Evolutionary conservation across 2,113 vertebrate species (phyloP).

Genomic region (Hyla sarda): DNA sequence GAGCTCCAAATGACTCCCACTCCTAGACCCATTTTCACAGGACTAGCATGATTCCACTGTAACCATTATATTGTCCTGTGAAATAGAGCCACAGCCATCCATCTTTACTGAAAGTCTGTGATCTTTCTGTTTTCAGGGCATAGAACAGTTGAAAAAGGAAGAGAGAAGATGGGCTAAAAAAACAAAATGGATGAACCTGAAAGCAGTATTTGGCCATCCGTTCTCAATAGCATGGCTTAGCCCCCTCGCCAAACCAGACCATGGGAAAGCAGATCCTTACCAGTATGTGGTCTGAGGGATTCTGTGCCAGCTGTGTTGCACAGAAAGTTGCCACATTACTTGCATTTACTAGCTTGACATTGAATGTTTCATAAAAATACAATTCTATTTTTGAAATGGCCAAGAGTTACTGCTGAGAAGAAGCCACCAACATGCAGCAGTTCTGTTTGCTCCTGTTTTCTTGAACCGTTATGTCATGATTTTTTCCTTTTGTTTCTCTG

Average conservation of each 20-base stretch:
- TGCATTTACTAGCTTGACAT: slow-evolving; percentile 66
- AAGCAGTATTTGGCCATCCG: slow-evolving; percentile 96
- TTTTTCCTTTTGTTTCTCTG: slow-evolving; percentile 52
- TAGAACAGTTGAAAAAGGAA: slow-evolving; percentile 99
- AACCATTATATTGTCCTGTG: slow-evolving; percentile 30
- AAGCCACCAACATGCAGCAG: slow-evolving; percentile 68
- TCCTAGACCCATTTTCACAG: not conserved
- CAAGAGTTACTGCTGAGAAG: slow-evolving; percentile 63
- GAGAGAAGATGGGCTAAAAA: slow-evolving; percentile 97
- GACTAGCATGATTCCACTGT: not conserved
- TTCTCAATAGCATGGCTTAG: slow-evolving; percentile 96
- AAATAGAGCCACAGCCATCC: slow-evolving; percentile 56
- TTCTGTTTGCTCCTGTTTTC: slow-evolving; percentile 68
- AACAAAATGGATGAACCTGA: slow-evolving; percentile 99
- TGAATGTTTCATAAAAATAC: slow-evolving; percentile 70
- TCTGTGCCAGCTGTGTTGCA: slow-evolving; percentile 70
- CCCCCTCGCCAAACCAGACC: slow-evolving; percentile 91
- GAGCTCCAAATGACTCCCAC: not conserved
- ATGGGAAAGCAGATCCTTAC: slow-evolving; percentile 94
- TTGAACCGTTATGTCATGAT: slow-evolving; percentile 64
- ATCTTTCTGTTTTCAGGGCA: slow-evolving; percentile 91
- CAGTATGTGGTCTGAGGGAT: slow-evolving; percentile 95
- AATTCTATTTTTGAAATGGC: slow-evolving; percentile 67
- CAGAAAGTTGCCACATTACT: slow-evolving; percentile 69
- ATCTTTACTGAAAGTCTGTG: slow-evolving; percentile 81